phyloP scores from a whole-genome alignment of 37 sponge, comb jelly and placozoan species.

The Bolinopsis microptera region DNA sequence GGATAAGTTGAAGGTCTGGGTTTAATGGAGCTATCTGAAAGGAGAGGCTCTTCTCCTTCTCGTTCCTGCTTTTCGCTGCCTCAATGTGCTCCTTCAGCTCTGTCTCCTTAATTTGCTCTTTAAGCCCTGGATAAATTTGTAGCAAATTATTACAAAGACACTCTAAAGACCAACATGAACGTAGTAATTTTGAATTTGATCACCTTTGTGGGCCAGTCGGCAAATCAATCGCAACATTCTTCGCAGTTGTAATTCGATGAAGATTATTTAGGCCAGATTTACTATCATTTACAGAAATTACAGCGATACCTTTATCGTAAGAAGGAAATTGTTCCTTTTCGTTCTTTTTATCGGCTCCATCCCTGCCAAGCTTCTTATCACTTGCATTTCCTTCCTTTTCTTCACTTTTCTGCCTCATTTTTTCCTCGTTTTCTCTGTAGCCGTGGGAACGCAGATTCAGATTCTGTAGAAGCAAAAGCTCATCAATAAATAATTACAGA shows the following conservation, averaged over 20 bases:
- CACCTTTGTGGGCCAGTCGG: too few relatives aligned
- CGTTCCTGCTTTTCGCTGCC: neutral
- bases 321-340: neutral
- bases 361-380: neutral
- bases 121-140: neutral
- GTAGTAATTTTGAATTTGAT: too few relatives aligned
- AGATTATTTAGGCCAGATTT: too few relatives aligned
- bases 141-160: too few relatives aligned
- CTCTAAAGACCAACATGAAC: too few relatives aligned
- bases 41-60: neutral
- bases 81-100: neutral
- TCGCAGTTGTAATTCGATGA: too few relatives aligned
- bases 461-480: neutral
- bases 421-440: slow-evolving; percentile 74
- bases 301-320: neutral
- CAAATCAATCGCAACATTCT: too few relatives aligned
- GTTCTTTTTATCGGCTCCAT: neutral
- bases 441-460: slow-evolving; percentile 76
- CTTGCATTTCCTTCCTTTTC: neutral
- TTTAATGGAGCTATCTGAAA: neutral
- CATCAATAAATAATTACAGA: neutral
- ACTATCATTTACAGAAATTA: too few relatives aligned
- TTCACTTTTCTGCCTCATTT: neutral
- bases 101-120: neutral
- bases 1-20: neutral